These are phyloP conservation scores for Aspidapion aeneum DNA, from an alignment of 2,888 invertebrate genomes.

Conservation along the genomic window DNA sequence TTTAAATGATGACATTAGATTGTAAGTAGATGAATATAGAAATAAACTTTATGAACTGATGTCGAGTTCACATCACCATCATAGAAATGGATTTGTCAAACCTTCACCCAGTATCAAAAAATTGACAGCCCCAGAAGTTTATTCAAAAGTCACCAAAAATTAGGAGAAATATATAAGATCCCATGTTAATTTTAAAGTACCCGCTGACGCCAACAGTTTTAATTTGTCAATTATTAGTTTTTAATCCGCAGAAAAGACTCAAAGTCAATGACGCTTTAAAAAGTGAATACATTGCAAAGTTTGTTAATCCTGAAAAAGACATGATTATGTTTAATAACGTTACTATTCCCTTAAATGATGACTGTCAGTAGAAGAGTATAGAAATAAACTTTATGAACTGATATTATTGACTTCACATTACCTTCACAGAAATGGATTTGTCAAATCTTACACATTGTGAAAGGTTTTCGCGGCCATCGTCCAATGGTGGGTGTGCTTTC, in stretches of 20 bases:
- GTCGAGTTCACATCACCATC: conserved; percentile 50
- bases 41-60: conserved; percentile 87
- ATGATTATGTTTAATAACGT: conserved; percentile 71
- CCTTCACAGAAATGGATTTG: conserved; percentile 11
- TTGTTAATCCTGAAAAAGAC: conserved; percentile 76
- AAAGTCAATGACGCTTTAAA: conserved; percentile 83
- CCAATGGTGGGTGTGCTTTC: too few relatives aligned
- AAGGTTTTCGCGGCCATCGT: too few relatives aligned
- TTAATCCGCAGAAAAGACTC: conserved; percentile 84
- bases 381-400: conserved; percentile 86
- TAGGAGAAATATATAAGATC: conserved; percentile 38
- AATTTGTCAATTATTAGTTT: conserved; percentile 75
- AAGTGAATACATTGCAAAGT: conserved; percentile 83
- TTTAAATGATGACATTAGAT: conserved; percentile 83
- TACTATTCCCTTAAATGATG: conserved; percentile 81
- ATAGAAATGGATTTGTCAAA: conserved; percentile 14
- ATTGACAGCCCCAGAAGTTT: conserved; percentile 34
- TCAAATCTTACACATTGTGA: too few relatives aligned
- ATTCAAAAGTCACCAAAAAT: conserved; percentile 37
- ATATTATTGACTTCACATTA: conserved; percentile 59
- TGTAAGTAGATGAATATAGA: conserved; percentile 86
- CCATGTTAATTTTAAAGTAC: conserved; percentile 43
- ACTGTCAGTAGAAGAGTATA: conserved; percentile 86
- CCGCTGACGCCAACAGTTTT: conserved; percentile 78
- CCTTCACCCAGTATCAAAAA: conserved; percentile 19